Evolutionary conservation across 2,797 vertebrate species (phyloP), one percentile per base, ranked within the genome.

Genomic region (Muraenolepis orangiensis): DNA sequence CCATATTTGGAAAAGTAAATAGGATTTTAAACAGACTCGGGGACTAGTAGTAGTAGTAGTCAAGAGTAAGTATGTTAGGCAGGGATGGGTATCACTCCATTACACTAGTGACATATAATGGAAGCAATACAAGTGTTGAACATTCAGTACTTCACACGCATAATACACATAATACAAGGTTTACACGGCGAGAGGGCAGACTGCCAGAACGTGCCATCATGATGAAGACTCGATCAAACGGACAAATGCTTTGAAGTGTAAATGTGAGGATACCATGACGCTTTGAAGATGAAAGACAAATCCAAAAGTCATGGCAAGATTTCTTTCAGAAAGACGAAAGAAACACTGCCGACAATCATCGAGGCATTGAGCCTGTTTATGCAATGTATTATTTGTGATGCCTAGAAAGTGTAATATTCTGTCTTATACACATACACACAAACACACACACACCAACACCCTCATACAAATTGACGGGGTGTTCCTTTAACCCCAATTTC

Each of bases 401-500:
- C 8, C n/a, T n/a, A n/a, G n/a, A 67, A 30, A 30, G 12, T 26
- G 4, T 67, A 67, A 29, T 30, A 67, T 10, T 28, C 29, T 13
- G 28, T 28, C 26, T 67, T n/a, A 57, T 29, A 57, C 31, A 74
- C 66, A n/a, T 32, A 66, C 10, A n/a, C 71, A 26, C 46, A 32
- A 2, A n/a, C 29, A 66, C 72, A 72, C 23, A 26, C 31, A 66
- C 57, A 38, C 31, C 69, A 28, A 13, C 42, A 30, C 38, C 6
- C 51, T 26, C 42, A 57, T 6, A 42, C n/a, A 78, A 61, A 77
- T 69, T 32, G 73, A 61, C 29, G 0, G 12, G 16, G 34, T 74
- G 32, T 70, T 69, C 20, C 30, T 57, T 73, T 38, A 72, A 77
- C 68, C 46, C 18, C 14, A 40, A 38, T 74, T 71, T 71, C 40